phyloP scores from a whole-genome alignment of 2,888 invertebrate species.

The Dasypogon diadema region DNA sequence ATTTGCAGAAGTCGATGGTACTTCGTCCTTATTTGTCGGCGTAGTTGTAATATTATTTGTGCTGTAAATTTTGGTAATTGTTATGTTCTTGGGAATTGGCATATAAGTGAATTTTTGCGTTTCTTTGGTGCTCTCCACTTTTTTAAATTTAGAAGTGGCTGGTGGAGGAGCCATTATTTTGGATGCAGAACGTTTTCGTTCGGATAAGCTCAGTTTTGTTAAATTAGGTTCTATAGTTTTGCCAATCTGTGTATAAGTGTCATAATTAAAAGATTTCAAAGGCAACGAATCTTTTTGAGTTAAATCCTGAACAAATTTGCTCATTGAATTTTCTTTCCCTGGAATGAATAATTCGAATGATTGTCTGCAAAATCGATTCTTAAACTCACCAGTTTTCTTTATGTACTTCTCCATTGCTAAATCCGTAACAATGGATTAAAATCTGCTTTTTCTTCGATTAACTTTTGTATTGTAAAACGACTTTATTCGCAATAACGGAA shows the following conservation, averaged over 20 bases:
- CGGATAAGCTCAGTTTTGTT: background rate
- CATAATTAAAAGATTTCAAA: too few species aligned
- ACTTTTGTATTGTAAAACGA: background rate
- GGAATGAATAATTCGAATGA: too few species aligned
- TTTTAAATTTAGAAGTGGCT: background rate
- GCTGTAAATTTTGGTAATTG: background rate
- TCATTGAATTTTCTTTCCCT: conserved; percentile 22
- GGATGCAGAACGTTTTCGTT: background rate
- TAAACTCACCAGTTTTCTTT: too few species aligned
- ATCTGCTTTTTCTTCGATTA: too few species aligned
- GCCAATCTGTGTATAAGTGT: too few species aligned
- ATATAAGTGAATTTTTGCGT: background rate
- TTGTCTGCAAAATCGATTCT: too few species aligned
- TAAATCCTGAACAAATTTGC: conserved; percentile 25
- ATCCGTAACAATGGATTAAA: too few species aligned
- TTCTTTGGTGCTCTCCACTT: background rate
- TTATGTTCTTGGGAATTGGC: conserved; percentile 12
- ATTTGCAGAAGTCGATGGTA: background rate
- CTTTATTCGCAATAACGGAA: background rate
- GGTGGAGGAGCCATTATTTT: background rate
- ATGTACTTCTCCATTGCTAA: too few species aligned
- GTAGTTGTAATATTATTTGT: background rate
- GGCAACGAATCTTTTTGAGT: background rate
- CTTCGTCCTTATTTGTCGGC: background rate
- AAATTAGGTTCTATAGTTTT: background rate